Percentiles rank a stretch among this genome's conserved stretches.
Conservation (phyloP, 2,113 vertebrate genomes). For the Zosterops borbonicus region DNA sequence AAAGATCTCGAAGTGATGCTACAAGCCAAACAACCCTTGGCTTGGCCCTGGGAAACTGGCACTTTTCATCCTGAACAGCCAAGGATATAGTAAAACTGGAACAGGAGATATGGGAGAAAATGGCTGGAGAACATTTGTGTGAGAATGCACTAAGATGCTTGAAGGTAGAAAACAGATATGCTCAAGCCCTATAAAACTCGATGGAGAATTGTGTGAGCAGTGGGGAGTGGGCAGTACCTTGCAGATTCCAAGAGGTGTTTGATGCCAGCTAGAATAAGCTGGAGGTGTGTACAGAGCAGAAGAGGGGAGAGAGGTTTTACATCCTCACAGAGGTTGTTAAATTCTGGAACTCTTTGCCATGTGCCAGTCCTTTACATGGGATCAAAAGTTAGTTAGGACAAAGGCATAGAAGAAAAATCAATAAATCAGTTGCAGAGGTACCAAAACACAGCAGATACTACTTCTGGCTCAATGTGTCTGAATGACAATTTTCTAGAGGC, state of each 20-base stretch:
- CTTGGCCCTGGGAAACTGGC: not conserved
- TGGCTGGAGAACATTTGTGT: not conserved
- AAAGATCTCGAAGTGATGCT: not conserved
- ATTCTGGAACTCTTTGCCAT: not conserved
- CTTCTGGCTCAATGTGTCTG: not conserved
- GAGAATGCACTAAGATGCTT: not conserved
- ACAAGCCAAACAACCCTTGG: not conserved
- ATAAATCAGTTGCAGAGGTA: not conserved
- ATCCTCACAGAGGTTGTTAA: not conserved
- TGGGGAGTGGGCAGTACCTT: not conserved
- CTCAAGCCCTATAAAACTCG: not conserved
- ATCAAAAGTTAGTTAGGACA: not conserved
- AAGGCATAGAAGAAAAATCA: not conserved
- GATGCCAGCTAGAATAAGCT: not conserved
- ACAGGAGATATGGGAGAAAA: not conserved
- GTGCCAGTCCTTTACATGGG: not conserved
- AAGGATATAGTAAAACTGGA: not conserved
- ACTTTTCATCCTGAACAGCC: constrained; percentile 1
- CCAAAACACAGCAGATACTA: not conserved
- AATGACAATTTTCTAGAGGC: not conserved
- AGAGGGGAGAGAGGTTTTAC: not conserved
- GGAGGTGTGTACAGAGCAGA: not conserved
- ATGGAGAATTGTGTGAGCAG: not conserved
- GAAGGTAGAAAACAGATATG: not conserved
- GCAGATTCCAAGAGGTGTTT: not conserved